These are phyloP conservation scores for Drosophila mayaguana DNA, from an alignment of 2,888 invertebrate genomes.

Conservation along the genomic window DNA sequence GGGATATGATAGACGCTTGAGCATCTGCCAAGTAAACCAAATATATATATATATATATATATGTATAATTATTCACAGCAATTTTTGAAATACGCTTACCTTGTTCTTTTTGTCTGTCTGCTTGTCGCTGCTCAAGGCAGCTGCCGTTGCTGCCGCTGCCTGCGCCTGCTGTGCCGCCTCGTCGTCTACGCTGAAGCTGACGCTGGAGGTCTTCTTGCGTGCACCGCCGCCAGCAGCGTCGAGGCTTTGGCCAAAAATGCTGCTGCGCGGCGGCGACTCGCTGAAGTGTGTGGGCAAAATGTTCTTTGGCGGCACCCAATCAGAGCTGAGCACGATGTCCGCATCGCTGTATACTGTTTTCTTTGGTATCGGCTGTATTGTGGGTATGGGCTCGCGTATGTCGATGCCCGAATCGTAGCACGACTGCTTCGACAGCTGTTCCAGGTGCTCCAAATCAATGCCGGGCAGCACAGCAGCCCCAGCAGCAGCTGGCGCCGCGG, in stretches of 20 bases:
- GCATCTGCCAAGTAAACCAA: conserved; percentile 88
- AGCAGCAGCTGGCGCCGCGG: conserved; percentile 22
- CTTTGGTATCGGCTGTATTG: conserved; percentile 88
- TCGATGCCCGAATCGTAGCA: conserved; percentile 96
- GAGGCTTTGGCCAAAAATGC: conserved; percentile 77
- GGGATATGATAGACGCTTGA: conserved; percentile 96
- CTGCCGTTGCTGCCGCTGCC: conserved; percentile 52
- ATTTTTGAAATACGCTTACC: conserved; percentile 84
- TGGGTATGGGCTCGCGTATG: conserved; percentile 91
- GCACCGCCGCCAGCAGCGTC: conserved; percentile 86
- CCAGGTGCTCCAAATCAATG: conserved; percentile 85
- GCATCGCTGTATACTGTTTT: conserved; percentile 91
- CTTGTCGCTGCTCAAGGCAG: conserved; percentile 68
- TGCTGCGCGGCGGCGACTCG: conserved; percentile 85
- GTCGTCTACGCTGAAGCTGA: conserved; percentile 90
- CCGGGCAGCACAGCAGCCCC: conserved; percentile 55
- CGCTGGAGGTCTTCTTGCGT: conserved; percentile 90
- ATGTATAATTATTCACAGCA: too few species aligned
- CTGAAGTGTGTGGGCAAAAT: conserved; percentile 90
- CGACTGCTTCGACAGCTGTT: conserved; percentile 91
- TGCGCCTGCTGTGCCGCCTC: conserved; percentile 65
- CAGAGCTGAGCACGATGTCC: conserved; percentile 93
- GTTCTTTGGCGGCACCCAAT: conserved; percentile 94
- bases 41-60: not conserved
- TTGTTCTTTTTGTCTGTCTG: conserved; percentile 90